Conservation (phyloP, 2,797 vertebrate genomes). For the Pelochelys cantorii region DNA sequence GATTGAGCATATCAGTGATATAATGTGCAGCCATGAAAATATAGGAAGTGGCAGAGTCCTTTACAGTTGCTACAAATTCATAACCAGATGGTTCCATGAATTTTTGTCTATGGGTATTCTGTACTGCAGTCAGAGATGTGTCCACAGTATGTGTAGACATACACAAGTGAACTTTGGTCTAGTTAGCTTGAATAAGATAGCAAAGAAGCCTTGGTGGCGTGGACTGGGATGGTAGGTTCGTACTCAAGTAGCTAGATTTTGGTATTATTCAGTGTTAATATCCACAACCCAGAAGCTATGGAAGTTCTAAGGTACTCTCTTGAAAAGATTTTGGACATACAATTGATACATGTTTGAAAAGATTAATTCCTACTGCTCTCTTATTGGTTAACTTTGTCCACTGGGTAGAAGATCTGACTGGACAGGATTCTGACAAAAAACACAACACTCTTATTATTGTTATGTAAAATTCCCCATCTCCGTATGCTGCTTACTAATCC, state of each 20-base stretch:
- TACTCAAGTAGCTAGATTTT: background rate
- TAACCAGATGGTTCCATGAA: background rate
- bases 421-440: conserved; percentile 24
- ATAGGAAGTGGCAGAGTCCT: background rate
- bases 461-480: no score
- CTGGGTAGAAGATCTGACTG: conserved; percentile 86
- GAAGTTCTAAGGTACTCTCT: background rate
- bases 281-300: background rate
- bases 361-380: conserved; percentile 86
- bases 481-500: background rate
- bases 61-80: background rate
- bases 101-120: background rate
- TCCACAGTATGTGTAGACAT: background rate
- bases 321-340: conserved; percentile 88
- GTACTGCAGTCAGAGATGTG: background rate
- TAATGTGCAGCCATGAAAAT: background rate
- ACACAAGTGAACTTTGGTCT: background rate
- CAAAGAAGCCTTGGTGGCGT: background rate
- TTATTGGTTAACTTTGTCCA: conserved; percentile 88
- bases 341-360: conserved; percentile 86
- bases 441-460: conserved; percentile 41
- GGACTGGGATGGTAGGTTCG: background rate
- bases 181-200: background rate
- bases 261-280: background rate
- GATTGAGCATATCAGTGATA: background rate